Evolutionary conservation across 2,113 vertebrate species (phyloP).

Genomic region (Delphinapterus leucas): DNA sequence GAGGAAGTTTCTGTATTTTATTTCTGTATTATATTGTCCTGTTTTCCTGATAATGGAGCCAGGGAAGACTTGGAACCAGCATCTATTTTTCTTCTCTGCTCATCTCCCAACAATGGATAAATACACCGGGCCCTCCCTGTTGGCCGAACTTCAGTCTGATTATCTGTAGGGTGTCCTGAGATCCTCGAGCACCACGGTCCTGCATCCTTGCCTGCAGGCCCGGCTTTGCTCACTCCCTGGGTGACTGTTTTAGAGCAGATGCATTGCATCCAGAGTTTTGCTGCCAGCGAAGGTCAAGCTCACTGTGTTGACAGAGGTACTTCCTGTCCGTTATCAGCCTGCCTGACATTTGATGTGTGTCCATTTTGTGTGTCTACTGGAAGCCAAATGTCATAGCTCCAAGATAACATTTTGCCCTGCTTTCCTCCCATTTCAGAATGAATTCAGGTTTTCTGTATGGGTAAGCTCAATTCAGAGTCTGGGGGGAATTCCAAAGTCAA

Average conservation of each 20-base stretch:
- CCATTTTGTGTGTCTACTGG: conserved; percentile 81
- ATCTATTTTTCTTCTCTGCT: conserved; percentile 88
- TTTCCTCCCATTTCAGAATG: conserved; percentile 68
- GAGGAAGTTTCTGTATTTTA: conserved; percentile 93
- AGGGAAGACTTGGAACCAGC: conserved; percentile 85
- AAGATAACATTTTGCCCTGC: conserved; percentile 78
- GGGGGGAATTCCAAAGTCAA: conserved; percentile 69
- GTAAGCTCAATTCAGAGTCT: conserved; percentile 45
- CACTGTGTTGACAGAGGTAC: conserved; percentile 88
- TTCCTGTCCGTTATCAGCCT: conserved; percentile 89
- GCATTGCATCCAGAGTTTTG: conserved; percentile 77
- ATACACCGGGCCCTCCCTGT: conserved; percentile 85
- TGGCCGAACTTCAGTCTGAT: conserved; percentile 91
- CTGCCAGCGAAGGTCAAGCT: conserved; percentile 83
- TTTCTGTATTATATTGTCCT: conserved; percentile 89
- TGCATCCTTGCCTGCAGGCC: conserved; percentile 82
- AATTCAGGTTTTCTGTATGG: conserved; percentile 65
- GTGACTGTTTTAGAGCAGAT: conserved; percentile 81
- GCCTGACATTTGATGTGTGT: conserved; percentile 85
- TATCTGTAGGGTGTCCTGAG: conserved; percentile 81
- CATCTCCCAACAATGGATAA: conserved; percentile 90
- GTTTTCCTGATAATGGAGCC: conserved; percentile 85
- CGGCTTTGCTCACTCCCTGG: conserved; percentile 73
- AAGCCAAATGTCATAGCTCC: conserved; percentile 78
- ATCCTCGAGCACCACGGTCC: conserved; percentile 74